A percentile compares a stretch with the other conserved stretches of the same genome.
Evolutionary conservation across 1,140 invertebrate species (phyloP).

Genomic region (Kradibia gibbosae): DNA sequence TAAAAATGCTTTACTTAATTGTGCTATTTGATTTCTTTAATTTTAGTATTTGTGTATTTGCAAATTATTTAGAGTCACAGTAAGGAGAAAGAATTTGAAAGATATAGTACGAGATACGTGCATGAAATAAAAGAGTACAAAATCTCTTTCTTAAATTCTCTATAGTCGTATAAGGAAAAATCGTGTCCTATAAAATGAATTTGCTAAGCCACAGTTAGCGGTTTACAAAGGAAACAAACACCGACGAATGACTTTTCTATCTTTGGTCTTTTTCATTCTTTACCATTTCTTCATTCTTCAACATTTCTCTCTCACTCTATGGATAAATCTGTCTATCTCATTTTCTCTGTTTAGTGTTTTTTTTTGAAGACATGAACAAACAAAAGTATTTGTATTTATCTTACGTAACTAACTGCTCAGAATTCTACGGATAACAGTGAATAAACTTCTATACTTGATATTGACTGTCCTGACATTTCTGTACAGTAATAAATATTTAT

Average conservation of each 20-base stretch:
- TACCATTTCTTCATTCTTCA: background rate
- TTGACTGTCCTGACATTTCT: background rate
- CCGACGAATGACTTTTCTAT: constrained; percentile 30
- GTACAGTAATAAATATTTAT: constrained; percentile 10
- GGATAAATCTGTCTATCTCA: background rate
- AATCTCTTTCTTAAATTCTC: background rate
- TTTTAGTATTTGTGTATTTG: no score
- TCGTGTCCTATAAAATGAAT: constrained; percentile 48
- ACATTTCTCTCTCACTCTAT: background rate
- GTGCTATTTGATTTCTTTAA: no score
- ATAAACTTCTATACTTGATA: background rate
- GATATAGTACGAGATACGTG: background rate
- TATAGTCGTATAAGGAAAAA: constrained; percentile 17
- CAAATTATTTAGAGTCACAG: no score
- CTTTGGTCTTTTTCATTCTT: constrained; percentile 24
- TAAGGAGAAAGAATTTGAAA: background rate
- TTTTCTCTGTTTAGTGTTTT: background rate
- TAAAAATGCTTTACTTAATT: no score
- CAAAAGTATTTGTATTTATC: constrained; percentile 55
- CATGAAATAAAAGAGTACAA: background rate
- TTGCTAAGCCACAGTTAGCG: constrained; percentile 42
- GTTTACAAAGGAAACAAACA: constrained; percentile 32
- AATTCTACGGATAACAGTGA: constrained; percentile 36
- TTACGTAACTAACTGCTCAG: constrained; percentile 46
- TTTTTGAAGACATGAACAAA: constrained; percentile 43